Evolutionary conservation across 2,797 vertebrate genomes (phyloP).

Genomic region (Gallinago stenura): DNA sequence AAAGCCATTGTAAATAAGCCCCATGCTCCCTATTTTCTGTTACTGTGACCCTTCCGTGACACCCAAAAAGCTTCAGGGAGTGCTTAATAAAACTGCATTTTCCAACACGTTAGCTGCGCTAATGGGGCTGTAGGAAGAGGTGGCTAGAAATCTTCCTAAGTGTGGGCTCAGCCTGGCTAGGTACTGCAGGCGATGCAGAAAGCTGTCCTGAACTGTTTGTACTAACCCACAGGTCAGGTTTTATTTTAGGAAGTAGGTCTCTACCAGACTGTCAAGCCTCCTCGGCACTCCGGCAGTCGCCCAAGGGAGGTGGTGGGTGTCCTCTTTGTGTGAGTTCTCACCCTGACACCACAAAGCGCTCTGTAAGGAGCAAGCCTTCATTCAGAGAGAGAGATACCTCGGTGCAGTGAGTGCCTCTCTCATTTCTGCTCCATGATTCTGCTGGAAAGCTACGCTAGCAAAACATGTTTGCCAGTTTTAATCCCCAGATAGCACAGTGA

Average conservation of each 20-base stretch:
- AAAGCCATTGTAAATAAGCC: background rate
- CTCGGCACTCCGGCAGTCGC: fast-evolving
- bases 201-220: background rate
- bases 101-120: background rate
- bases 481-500: background rate
- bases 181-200: background rate
- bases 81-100: background rate
- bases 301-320: background rate
- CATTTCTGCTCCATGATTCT: background rate
- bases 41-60: background rate
- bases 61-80: background rate
- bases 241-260: background rate
- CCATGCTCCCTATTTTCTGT: background rate
- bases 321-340: background rate
- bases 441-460: background rate
- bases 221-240: background rate
- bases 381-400: background rate
- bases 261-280: background rate
- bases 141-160: background rate
- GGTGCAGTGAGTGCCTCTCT: background rate
- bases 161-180: background rate
- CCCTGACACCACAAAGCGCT: background rate
- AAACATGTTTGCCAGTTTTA: background rate
- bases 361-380: background rate
- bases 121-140: background rate